Conservation (phyloP, 2,113 vertebrate species). For the Corvus moneduloides region DNA sequence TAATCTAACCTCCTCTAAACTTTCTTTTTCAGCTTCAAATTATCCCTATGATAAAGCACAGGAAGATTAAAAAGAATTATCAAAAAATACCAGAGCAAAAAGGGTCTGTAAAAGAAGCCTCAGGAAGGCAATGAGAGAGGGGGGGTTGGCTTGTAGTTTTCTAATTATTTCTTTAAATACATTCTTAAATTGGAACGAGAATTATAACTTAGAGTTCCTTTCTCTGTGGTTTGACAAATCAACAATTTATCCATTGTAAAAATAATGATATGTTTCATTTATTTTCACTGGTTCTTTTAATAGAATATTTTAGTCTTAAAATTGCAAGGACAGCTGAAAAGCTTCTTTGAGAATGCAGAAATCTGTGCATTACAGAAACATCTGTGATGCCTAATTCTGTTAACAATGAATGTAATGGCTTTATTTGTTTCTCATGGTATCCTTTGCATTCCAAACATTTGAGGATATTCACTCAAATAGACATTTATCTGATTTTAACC, state of each 20-base stretch:
- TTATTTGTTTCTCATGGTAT: constrained; percentile 28
- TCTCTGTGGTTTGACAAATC: constrained; percentile 66
- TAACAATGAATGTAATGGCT: constrained; percentile 31
- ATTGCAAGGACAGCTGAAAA: constrained; percentile 69
- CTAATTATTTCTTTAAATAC: constrained; percentile 17
- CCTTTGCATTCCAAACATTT: not conserved
- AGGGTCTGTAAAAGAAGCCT: constrained; percentile 3
- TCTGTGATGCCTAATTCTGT: constrained; percentile 49
- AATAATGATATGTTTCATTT: constrained; percentile 76
- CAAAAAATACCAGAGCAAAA: not conserved
- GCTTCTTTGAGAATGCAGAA: constrained; percentile 55
- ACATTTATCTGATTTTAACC: not conserved
- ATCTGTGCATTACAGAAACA: constrained; percentile 38
- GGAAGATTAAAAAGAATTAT: not conserved
- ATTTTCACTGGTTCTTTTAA: constrained; percentile 75
- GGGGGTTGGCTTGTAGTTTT: not conserved
- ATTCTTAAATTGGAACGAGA: constrained; percentile 50
- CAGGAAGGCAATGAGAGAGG: not conserved
- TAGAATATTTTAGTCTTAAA: constrained; percentile 75
- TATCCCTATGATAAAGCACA: not conserved
- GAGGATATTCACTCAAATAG: not conserved
- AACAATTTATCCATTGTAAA: constrained; percentile 73
- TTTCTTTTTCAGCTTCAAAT: constrained; percentile 15
- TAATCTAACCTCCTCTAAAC: not conserved
- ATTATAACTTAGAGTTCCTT: constrained; percentile 62